Conservation (phyloP, 2,797 vertebrate species). For the Streptopelia turtur region DNA sequence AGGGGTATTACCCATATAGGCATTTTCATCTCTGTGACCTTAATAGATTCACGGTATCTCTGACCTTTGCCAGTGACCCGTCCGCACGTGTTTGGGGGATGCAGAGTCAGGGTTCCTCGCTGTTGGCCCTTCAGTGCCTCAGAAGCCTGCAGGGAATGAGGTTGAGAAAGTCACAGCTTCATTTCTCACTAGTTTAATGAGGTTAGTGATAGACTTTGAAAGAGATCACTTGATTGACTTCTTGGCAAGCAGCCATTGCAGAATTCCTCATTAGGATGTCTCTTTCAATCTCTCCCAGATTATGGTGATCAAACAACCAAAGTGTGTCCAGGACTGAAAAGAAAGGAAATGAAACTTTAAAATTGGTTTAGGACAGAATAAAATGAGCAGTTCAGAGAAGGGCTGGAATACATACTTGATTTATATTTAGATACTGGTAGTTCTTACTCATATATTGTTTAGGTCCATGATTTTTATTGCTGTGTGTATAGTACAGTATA, state of each 20-base stretch:
- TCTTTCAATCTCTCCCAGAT: conserved; percentile 18
- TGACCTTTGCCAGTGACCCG: not conserved
- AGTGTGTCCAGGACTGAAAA: not conserved
- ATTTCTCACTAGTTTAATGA: conserved; percentile 60
- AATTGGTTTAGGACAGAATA: not conserved
- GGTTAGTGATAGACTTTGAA: conserved; percentile 29
- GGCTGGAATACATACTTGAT: not conserved
- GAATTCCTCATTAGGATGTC: conserved; percentile 43
- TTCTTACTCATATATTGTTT: not conserved
- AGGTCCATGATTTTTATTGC: not conserved
- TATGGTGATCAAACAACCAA: not conserved
- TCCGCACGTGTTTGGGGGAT: not conserved
- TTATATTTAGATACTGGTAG: not conserved
- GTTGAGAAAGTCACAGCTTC: conserved; percentile 24
- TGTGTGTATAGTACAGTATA: not conserved
- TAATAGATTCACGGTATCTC: not conserved
- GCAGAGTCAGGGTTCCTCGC: not conserved
- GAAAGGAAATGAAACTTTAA: not conserved
- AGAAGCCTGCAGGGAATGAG: conserved; percentile 17
- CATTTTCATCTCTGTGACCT: not conserved
- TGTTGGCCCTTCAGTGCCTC: not conserved
- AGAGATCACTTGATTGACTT: conserved; percentile 52
- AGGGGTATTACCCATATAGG: not conserved
- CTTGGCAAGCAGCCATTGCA: conserved; percentile 29
- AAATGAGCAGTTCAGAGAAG: not conserved